phyloP scores from a whole-genome alignment of 2,797 vertebrate genomes.

The Cephalopachus bancanus region DNA sequence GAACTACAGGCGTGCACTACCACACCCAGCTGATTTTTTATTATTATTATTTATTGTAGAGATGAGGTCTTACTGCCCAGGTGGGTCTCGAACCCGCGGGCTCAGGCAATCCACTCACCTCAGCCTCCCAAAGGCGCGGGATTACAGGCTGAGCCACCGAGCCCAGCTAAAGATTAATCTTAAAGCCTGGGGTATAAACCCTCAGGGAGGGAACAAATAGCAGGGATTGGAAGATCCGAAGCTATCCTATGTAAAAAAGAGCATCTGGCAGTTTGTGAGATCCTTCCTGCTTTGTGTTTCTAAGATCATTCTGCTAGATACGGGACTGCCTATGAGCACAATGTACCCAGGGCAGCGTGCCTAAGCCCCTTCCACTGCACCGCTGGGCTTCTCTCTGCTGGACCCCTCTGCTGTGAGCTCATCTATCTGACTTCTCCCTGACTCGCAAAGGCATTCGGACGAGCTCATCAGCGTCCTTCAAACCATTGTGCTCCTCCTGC shows the following conservation, averaged over 20 bases:
- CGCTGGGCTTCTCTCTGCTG: neutral
- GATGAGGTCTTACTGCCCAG: too few relatives aligned
- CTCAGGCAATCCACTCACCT: too few relatives aligned
- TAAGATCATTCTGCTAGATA: neutral
- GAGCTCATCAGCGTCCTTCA: neutral
- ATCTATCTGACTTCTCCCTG: neutral
- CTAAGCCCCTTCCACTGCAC: too few relatives aligned
- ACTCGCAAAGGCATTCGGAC: neutral
- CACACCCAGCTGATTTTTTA: too few relatives aligned
- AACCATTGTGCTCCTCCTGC: neutral
- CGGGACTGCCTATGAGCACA: neutral
- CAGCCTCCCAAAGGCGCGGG: too few relatives aligned
- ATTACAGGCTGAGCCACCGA: too few relatives aligned
- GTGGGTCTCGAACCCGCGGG: too few relatives aligned
- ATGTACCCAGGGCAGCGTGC: too few relatives aligned
- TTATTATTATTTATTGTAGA: too few relatives aligned
- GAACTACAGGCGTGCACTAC: too few relatives aligned
- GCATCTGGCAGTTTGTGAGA: neutral
- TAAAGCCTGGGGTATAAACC: neutral
- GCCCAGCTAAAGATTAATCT: neutral
- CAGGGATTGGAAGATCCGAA: neutral
- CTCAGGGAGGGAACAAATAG: neutral
- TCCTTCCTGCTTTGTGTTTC: neutral
- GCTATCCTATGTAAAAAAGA: neutral
- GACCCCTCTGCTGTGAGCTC: neutral